Percentiles rank a stretch among this genome's conserved stretches.
phyloP scores from a whole-genome alignment of 2,888 invertebrate genomes.

The Microctonus hyperodae region DNA sequence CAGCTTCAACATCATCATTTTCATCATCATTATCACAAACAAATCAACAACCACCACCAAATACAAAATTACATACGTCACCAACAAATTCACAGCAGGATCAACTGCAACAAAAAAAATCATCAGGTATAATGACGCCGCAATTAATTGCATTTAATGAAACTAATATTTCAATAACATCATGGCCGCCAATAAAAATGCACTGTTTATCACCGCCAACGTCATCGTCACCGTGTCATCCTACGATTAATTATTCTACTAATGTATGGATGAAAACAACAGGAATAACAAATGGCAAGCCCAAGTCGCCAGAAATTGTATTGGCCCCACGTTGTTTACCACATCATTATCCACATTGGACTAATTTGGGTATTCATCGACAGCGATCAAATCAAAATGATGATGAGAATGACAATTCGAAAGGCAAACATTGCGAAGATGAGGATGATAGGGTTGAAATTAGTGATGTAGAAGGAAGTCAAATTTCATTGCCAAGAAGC shows the following conservation, averaged over 20 bases:
- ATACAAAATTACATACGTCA: constrained; percentile 65
- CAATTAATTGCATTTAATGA: constrained; percentile 36
- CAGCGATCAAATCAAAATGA: constrained; percentile 40
- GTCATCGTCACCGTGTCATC: constrained; percentile 54
- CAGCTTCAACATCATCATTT: constrained; percentile 64
- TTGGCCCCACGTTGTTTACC: constrained; percentile 72
- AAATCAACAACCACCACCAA: constrained; percentile 66
- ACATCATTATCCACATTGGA: constrained; percentile 58
- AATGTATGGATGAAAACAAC: constrained; percentile 54
- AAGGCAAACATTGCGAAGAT: constrained; percentile 43
- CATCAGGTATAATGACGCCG: constrained; percentile 38
- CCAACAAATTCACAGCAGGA: constrained; percentile 39
- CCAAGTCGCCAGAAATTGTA: constrained; percentile 80
- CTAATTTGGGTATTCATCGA: constrained; percentile 47
- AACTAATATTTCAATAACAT: constrained; percentile 48
- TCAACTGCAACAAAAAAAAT: not conserved
- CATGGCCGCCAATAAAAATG: constrained; percentile 61
- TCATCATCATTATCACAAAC: constrained; percentile 54
- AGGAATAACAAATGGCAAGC: constrained; percentile 63
- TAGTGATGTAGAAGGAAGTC: constrained; percentile 63
- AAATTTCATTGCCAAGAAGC: constrained; percentile 83
- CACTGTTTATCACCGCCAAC: constrained; percentile 57
- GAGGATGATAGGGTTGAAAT: constrained; percentile 53
- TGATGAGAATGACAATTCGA: constrained; percentile 44
- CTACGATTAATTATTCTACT: constrained; percentile 52